These are phyloP conservation scores for Gari tellinella DNA, from an alignment of 2,888 invertebrate genomes.

Conservation along the genomic window DNA sequence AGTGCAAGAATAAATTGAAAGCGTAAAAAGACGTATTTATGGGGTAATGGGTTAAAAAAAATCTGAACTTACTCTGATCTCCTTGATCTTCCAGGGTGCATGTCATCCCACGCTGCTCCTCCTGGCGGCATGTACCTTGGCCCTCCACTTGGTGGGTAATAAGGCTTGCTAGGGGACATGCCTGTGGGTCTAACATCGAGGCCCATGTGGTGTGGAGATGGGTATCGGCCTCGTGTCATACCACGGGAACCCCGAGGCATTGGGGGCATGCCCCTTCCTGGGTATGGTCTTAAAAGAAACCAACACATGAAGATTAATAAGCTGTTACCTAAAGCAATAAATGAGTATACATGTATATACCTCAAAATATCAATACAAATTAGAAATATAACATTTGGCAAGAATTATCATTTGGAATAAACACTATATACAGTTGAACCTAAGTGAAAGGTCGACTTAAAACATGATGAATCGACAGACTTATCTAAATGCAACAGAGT, in stretches of 20 bases:
- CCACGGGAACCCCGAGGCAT: constrained; percentile 37
- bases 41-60: too few relatives aligned
- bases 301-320: neutral
- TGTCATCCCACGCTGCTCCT: constrained; percentile 17
- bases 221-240: constrained; percentile 51
- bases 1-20: too few relatives aligned
- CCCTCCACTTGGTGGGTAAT: constrained; percentile 36
- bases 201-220: constrained; percentile 48
- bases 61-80: too few relatives aligned
- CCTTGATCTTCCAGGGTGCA: constrained; percentile 32
- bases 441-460: too few relatives aligned
- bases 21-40: too few relatives aligned
- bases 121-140: constrained; percentile 32
- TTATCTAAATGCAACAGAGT: too few relatives aligned
- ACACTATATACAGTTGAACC: too few relatives aligned
- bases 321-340: too few relatives aligned
- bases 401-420: too few relatives aligned
- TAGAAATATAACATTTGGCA: too few relatives aligned
- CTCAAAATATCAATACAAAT: too few relatives aligned
- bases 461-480: too few relatives aligned
- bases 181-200: constrained; percentile 52
- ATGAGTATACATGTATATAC: neutral
- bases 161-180: constrained; percentile 54
- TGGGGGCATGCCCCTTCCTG: constrained; percentile 49
- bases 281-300: constrained; percentile 43